phyloP scores from a whole-genome alignment of 30 jellyfish, hydroid and myxozoan genomes.

The Hydra vulgaris region DNA sequence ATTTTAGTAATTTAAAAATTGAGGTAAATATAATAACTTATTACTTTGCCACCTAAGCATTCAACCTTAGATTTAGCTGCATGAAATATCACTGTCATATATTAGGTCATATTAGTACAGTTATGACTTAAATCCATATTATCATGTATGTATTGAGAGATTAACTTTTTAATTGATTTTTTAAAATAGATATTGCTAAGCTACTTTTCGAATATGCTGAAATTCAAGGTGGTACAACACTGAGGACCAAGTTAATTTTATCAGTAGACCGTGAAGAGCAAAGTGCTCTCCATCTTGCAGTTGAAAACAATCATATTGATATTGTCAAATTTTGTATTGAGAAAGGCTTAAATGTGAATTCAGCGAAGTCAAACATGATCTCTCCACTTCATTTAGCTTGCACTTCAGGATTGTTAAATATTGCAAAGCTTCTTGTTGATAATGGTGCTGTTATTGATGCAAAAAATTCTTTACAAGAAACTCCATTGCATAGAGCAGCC shows the following conservation, averaged over 20 bases:
- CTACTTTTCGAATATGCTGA: slow-evolving; percentile 63
- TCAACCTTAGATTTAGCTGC: too few relatives aligned
- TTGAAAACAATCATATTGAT: too few relatives aligned
- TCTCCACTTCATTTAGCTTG: slow-evolving; percentile 88
- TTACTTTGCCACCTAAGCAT: too few relatives aligned
- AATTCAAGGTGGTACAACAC: slow-evolving; percentile 72
- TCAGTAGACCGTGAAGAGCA: slow-evolving; percentile 89
- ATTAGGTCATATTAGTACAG: too few relatives aligned
- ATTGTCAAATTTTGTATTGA: slow-evolving; percentile 64
- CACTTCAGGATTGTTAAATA: slow-evolving; percentile 76
- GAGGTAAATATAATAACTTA: too few relatives aligned
- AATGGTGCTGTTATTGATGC: slow-evolving; percentile 90
- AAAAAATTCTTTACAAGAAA: too few relatives aligned
- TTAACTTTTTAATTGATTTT: too few relatives aligned
- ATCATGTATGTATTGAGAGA: too few relatives aligned
- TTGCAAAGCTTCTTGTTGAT: slow-evolving; percentile 51
- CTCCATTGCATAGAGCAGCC: slow-evolving; percentile 94
- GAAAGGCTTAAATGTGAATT: slow-evolving; percentile 82
- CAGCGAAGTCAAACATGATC: slow-evolving; percentile 48
- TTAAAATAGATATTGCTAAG: slow-evolving; percentile 48
- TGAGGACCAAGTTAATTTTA: slow-evolving; percentile 63
- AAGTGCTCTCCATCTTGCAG: slow-evolving; percentile 87
- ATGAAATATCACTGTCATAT: too few relatives aligned
- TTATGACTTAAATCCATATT: too few relatives aligned
- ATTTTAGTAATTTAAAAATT: too few relatives aligned